Base-by-base conservation (phyloP, 1,140 invertebrate species). In the Colletes gigas region DNA sequence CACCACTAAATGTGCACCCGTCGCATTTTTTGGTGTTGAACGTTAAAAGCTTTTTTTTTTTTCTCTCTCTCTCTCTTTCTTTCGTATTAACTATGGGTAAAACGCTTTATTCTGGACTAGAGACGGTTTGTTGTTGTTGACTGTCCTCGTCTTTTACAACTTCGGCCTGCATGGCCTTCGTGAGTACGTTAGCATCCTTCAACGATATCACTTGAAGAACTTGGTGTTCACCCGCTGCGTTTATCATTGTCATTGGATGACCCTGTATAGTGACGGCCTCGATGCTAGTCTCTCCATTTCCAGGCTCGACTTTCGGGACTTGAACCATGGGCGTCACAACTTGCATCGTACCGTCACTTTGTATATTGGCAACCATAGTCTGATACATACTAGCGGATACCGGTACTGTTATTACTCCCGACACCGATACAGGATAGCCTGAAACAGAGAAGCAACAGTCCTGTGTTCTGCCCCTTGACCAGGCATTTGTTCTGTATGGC, bases 361-460 rank as follows among this genome's bases (percentile, higher is more conserved):
- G 97, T 89, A 98, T 97, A 91, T 98, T 98, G 41, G 97, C 97
- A 88, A 98, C 97, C 94, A 99, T 98, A 59, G 97, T 98, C 93
- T 99, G 98, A 94, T 99, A 99, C 97, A 99, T 98, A 76, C 97
- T 97, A 55, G 97, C 97, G 41, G 97, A 97, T 69, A 99, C 98
- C 66, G 98, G 98, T 80, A 99, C 97, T 57, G 98, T 98, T 88
- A 99, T 98, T 92, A 99, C 98, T 62, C 98, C 98, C 89, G 97
- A 98, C 81, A 98, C 97, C 78, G 97, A 97, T 69, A 97, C 96
- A 21, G 96, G 97, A 95, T 96, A 97, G 71, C 96, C 96, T 96
- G 94, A 73, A 94, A 94, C 91, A 93, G 55, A 85, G 82, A 91
- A 92, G 84, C 76, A 83, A 88, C 83, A 83, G 83, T 91, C 86